Evolutionary conservation across 2,888 invertebrate species (phyloP).

Genomic region (Drosophila pegasa): DNA sequence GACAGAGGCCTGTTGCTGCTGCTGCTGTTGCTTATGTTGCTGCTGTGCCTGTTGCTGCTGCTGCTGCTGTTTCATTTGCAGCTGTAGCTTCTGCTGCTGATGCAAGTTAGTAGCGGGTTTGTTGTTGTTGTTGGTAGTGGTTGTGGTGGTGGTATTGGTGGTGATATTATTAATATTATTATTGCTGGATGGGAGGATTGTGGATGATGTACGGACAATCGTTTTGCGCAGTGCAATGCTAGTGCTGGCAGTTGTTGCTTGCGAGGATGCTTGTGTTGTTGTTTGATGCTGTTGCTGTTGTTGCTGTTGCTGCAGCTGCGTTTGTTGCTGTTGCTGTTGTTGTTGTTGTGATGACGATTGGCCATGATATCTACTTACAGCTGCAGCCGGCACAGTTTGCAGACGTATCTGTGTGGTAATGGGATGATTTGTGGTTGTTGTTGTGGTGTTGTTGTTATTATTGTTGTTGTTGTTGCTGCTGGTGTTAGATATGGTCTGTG

Average conservation of each 20-base stretch:
- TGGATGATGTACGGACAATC: conserved; percentile 85
- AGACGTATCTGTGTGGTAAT: conserved; percentile 92
- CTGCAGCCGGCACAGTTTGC: conserved; percentile 93
- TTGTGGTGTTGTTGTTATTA: conserved; percentile 67
- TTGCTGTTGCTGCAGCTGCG: conserved; percentile 57
- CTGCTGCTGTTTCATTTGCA: conserved; percentile 74
- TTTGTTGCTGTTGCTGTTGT: conserved; percentile 71
- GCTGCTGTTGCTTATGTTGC: conserved; percentile 81
- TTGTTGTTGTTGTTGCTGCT: conserved; percentile 62
- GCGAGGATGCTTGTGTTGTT: conserved; percentile 66
- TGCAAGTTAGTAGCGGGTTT: conserved; percentile 80
- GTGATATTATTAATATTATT: conserved; percentile 65
- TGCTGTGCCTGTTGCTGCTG: conserved; percentile 71
- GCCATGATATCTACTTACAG: conserved; percentile 92
- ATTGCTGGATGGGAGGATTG: conserved; percentile 78
- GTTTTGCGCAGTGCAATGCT: conserved; percentile 87
- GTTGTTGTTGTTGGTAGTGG: conserved; percentile 63
- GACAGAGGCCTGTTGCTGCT: conserved; percentile 82
- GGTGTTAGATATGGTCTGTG: conserved; percentile 85
- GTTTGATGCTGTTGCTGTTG: conserved; percentile 62
- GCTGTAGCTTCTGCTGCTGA: conserved; percentile 84
- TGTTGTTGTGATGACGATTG: conserved; percentile 86
- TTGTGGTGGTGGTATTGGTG: conserved; percentile 57
- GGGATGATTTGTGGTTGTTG: conserved; percentile 84
- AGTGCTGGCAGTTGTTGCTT: conserved; percentile 77